Conservation (phyloP, 2,113 vertebrate species). For the Ageneiosus marmoratus region DNA sequence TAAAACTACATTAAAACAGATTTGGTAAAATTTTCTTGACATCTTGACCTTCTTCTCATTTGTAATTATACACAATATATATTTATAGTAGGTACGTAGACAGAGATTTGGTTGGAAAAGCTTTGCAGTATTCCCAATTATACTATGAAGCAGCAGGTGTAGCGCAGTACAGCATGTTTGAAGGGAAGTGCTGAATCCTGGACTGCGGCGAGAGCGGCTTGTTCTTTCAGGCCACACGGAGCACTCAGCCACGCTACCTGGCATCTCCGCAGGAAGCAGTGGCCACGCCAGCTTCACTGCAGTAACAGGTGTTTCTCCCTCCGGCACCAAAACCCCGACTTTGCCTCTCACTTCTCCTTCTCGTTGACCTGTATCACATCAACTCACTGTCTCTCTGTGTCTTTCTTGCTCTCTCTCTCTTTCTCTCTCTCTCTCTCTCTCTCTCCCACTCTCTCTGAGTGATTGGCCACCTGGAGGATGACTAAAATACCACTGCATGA, state of each 20-base stretch:
- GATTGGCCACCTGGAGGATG: constrained; percentile 71
- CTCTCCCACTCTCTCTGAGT: constrained; percentile 54
- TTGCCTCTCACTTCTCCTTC: constrained; percentile 19
- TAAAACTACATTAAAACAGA: not conserved
- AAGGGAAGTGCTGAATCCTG: constrained; percentile 9
- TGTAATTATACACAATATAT: not conserved
- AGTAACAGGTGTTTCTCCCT: constrained; percentile 43
- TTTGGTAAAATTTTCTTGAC: not conserved
- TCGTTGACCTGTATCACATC: constrained; percentile 17
- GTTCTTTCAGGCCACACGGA: constrained; percentile 2
- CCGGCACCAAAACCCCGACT: constrained; percentile 15
- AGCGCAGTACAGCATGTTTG: constrained; percentile 8
- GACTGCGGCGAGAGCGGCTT: not conserved
- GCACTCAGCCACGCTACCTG: constrained; percentile 30
- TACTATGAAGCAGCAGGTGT: not conserved
- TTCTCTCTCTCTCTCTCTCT: constrained; percentile 43
- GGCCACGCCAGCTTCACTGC: constrained; percentile 13
- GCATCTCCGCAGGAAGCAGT: constrained; percentile 28
- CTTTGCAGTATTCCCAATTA: not conserved
- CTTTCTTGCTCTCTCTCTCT: constrained; percentile 31
- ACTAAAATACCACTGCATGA: constrained; percentile 69
- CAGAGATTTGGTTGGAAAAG: not conserved
- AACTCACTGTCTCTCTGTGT: constrained; percentile 9
- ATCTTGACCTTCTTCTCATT: not conserved
- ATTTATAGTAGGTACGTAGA: not conserved